Base-by-base conservation (phyloP, 2,888 invertebrate genomes). In the Ennomos quercinarius region DNA sequence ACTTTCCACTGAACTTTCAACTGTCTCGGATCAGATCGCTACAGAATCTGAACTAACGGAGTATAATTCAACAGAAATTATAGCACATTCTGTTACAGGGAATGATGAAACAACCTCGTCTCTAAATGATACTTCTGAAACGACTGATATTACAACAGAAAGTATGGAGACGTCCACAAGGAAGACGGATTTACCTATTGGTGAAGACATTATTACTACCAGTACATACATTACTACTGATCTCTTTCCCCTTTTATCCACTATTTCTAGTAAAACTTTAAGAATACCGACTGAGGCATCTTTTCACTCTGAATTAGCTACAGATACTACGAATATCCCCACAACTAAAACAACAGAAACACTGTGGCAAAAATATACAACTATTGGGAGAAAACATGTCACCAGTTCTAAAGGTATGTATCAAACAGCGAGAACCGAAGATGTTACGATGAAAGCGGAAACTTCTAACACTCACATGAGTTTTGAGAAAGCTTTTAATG, bases 281-380 rank as follows among this genome's bases (percentile, higher is more conserved):
- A 27, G 2, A 35, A 10, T n/a, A 27, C 0, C n/a, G 11, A 46
- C 41, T 35, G 38, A 47, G 11, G n/a, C 9, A 17, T 1, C 39
- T 44, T 46, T 53, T 9, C 46, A 44, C 5, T 41, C 13, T 17
- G 36, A 44, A 13, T 56, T 34, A 17, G 48, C 45, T 10, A 60
- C 66, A 13, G 47, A 42, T 39, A 34, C 44, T 17, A 56, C 49
- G 8, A 48, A 58, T 0, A 51, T 61, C 2, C 9, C 17, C 10
- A 38, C 37, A 17, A 6, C 47, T 39, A 37, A 44, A n/a, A 57
- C 54, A 17, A 65, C 71, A 13, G 63, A 66, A 34, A 74, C 79
- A 10, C 57, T 65, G 34, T 72, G 80, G 80, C 81, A 80, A 67
- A 80, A 77, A 57, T 83, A 84, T 57, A 80, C 74, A 42, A 73